A percentile compares a stretch with the other conserved stretches of the same genome.
Conservation (phyloP, 2,113 vertebrate species). For the Sceloporus tristichus region DNA sequence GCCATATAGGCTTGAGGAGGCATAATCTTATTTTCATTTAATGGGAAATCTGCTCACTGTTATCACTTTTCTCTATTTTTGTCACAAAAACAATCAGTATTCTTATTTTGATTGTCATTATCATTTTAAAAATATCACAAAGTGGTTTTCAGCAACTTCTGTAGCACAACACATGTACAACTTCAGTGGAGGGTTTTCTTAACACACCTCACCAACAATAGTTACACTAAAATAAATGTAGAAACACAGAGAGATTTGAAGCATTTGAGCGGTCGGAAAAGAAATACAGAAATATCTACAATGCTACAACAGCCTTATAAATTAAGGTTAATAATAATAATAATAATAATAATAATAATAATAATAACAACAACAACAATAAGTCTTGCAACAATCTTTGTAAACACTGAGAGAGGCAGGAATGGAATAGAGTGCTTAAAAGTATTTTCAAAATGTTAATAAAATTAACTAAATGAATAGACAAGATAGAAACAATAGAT, state of each 20-base stretch:
- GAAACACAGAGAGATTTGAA: not conserved
- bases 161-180: slow-evolving; percentile 60
- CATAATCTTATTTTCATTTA: not conserved
- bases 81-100: not conserved
- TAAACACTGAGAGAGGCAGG: too few species aligned
- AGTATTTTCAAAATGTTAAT: not conserved
- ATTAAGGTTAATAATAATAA: too few species aligned
- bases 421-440: not conserved
- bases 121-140: slow-evolving; percentile 17
- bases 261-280: too few species aligned
- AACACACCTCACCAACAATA: accelerated
- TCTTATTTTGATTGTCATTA: not conserved
- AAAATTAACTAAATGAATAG: slow-evolving; percentile 1
- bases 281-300: too few species aligned
- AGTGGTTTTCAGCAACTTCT: slow-evolving; percentile 23
- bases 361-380: too few species aligned
- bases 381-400: too few species aligned
- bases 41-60: not conserved
- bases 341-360: too few species aligned
- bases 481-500: not conserved
- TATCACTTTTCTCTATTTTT: not conserved
- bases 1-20: too few species aligned
- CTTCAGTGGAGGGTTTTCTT: slow-evolving; percentile 38
- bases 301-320: too few species aligned
- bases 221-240: slow-evolving; percentile 11